Percentiles rank a stretch among this genome's conserved stretches.
These are phyloP conservation scores for Microtus richardsoni DNA, from an alignment of 2,113 vertebrate species.

Conservation along the genomic window DNA sequence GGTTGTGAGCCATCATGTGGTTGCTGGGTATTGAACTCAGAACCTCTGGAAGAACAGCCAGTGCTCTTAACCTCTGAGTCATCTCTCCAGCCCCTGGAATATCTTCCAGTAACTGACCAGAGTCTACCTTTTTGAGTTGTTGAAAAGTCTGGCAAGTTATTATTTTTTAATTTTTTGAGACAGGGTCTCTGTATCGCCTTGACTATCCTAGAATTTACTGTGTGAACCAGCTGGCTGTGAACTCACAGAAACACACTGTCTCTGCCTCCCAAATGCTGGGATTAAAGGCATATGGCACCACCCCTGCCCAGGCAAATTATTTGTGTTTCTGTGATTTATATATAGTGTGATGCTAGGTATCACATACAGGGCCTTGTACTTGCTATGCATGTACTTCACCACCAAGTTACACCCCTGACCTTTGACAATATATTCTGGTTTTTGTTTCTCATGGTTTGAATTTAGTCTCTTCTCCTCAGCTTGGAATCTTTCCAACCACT, in stretches of 20 bases:
- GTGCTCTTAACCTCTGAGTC: no score
- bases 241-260: background rate
- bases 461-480: constrained; percentile 90
- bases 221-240: background rate
- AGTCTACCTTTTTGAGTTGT: background rate
- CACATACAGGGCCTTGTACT: background rate
- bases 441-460: constrained; percentile 80
- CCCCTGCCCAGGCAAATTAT: background rate
- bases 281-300: background rate
- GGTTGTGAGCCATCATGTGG: no score
- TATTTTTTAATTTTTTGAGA: background rate
- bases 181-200: background rate
- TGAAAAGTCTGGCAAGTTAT: background rate
- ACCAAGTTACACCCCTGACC: no score
- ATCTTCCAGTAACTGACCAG: background rate
- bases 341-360: background rate
- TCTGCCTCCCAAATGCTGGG: background rate
- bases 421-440: constrained; percentile 5
- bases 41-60: no score
- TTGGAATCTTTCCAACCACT: constrained; percentile 92
- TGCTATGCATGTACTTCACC: background rate
- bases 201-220: background rate
- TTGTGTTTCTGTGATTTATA: background rate
- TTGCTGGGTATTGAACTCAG: no score
- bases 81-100: no score